Percentiles rank a stretch among this genome's conserved stretches.
phyloP scores from a whole-genome alignment of 1,140 invertebrate genomes.

The Ylistrum balloti region DNA sequence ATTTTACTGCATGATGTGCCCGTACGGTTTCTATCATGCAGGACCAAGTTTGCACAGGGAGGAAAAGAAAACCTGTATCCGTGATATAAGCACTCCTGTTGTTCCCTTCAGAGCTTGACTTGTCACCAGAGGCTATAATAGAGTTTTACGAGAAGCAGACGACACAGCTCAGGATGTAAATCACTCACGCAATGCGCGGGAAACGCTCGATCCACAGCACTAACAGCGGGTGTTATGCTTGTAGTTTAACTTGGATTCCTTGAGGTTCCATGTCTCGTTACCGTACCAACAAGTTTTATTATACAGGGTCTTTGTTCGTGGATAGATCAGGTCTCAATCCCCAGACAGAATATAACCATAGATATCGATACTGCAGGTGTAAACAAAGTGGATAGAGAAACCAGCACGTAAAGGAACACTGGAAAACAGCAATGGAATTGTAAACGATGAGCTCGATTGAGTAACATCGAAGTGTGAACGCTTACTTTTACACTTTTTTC shows the following conservation, averaged over 20 bases:
- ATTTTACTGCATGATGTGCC: too few relatives aligned
- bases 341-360: too few relatives aligned
- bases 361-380: too few relatives aligned
- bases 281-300: not conserved
- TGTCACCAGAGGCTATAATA: not conserved
- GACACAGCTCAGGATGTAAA: not conserved
- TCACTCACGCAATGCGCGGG: not conserved
- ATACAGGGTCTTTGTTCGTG: not conserved
- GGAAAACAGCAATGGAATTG: too few relatives aligned
- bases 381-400: too few relatives aligned
- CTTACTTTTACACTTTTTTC: too few relatives aligned
- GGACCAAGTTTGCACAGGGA: too few relatives aligned
- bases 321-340: not conserved
- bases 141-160: constrained; percentile 14
- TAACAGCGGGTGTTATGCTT: not conserved
- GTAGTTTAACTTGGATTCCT: not conserved
- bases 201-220: not conserved
- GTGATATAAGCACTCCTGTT: not conserved
- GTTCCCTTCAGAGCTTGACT: not conserved
- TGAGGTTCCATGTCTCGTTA: not conserved
- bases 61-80: too few relatives aligned
- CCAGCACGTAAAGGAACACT: too few relatives aligned
- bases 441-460: too few relatives aligned
- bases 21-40: too few relatives aligned
- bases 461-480: too few relatives aligned